Evolutionary conservation across 2,113 vertebrate species (phyloP).

Genomic region (Anoura caudifer): DNA sequence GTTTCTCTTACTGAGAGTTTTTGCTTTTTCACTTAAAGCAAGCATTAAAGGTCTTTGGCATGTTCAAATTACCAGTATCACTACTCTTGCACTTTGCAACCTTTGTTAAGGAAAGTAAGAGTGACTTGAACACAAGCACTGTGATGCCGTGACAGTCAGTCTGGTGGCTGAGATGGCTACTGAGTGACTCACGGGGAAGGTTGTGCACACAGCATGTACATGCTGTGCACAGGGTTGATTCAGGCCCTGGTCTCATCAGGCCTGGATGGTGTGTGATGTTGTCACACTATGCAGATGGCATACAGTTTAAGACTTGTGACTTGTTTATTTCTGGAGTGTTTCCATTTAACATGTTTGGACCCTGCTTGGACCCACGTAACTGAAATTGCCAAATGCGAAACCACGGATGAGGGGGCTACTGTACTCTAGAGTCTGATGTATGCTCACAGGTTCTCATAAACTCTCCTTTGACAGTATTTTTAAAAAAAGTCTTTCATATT

Average conservation of each 20-base stretch:
- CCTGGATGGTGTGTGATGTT: not conserved
- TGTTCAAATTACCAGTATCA: not conserved
- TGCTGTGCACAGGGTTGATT: too few species aligned
- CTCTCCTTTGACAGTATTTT: not conserved
- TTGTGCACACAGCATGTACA: too few species aligned
- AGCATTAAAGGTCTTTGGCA: not conserved
- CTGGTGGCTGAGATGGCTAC: not conserved
- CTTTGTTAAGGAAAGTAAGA: not conserved
- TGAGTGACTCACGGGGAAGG: not conserved
- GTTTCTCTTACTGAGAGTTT: not conserved
- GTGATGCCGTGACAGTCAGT: too few species aligned
- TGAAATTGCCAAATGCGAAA: not conserved
- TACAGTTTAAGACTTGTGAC: not conserved
- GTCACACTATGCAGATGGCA: too few species aligned
- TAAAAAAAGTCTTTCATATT: not conserved
- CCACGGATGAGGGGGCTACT: too few species aligned
- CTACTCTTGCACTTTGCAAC: not conserved
- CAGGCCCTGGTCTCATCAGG: not conserved
- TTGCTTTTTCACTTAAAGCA: not conserved
- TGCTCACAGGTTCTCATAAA: not conserved
- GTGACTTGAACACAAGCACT: not conserved
- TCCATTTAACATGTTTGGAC: not conserved
- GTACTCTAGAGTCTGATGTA: not conserved
- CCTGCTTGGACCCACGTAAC: not conserved
- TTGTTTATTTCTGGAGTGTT: not conserved